phyloP scores from a whole-genome alignment of 2,113 vertebrate genomes.

The Heterotis niloticus region DNA sequence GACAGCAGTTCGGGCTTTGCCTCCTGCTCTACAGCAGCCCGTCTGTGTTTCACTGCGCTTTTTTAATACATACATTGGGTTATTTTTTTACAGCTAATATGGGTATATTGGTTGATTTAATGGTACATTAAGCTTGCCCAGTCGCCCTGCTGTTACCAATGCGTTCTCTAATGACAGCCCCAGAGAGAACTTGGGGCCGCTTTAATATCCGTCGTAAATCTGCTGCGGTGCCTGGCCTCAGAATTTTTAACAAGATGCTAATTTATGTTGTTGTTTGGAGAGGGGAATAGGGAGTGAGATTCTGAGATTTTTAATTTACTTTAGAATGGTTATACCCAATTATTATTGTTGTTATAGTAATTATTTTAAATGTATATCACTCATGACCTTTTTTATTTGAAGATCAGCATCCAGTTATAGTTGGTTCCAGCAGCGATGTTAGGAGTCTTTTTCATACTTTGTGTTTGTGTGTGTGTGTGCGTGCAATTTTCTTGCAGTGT shows the following conservation, averaged over 20 bases:
- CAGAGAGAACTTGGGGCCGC: conserved; percentile 43
- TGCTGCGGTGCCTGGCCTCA: conserved; percentile 28
- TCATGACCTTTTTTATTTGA: neutral
- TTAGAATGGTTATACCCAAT: neutral
- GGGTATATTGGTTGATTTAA: conserved; percentile 37
- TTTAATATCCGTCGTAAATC: conserved; percentile 53
- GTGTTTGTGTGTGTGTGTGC: too few species aligned
- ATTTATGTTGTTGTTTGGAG: conserved; percentile 40
- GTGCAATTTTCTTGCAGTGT: too few species aligned
- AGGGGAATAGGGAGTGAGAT: conserved; percentile 4
- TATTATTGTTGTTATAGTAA: conserved; percentile 7
- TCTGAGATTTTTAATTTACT: conserved; percentile 13
- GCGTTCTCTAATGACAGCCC: conserved; percentile 48
- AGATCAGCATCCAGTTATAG: neutral
- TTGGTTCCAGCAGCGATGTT: too few species aligned
- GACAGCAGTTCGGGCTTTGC: neutral
- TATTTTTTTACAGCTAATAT: conserved; percentile 30
- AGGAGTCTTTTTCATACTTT: too few species aligned
- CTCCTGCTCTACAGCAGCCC: neutral
- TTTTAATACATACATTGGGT: conserved; percentile 9
- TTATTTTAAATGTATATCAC: conserved; percentile 17
- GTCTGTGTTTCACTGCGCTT: neutral
- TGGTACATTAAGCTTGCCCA: conserved; percentile 21
- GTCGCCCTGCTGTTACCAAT: conserved; percentile 24
- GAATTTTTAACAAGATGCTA: conserved; percentile 41